phyloP scores from a whole-genome alignment of 2,113 vertebrate genomes.

The Amblyopsis rosae region DNA sequence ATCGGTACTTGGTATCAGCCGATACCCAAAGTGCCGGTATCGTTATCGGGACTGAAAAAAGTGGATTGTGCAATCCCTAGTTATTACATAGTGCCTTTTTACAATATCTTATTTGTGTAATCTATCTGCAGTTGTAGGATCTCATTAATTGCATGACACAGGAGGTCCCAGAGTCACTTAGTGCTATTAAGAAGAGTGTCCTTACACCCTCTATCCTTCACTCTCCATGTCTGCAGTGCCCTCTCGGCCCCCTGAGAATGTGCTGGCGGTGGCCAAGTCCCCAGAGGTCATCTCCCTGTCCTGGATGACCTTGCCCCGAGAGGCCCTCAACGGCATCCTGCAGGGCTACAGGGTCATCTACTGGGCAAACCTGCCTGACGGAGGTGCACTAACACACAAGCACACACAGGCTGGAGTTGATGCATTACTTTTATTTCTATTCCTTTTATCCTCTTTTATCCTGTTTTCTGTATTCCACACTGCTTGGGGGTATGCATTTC shows the following conservation, averaged over 20 bases:
- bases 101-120: no score
- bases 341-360: slow-evolving; percentile 97
- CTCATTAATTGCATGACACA: background rate
- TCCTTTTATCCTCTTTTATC: background rate
- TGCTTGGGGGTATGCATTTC: background rate
- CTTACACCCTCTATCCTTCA: background rate
- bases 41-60: no score
- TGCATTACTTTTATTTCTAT: background rate
- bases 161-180: background rate
- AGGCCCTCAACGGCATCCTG: slow-evolving; percentile 94
- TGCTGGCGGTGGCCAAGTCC: slow-evolving; percentile 92
- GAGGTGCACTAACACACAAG: slow-evolving; percentile 81
- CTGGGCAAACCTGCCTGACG: slow-evolving; percentile 97
- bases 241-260: slow-evolving; percentile 93
- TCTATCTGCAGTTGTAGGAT: no score
- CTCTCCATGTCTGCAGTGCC: slow-evolving; percentile 80
- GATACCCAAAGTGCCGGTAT: no score
- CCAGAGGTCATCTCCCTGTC: slow-evolving; percentile 96
- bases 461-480: background rate
- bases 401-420: background rate
- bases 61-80: no score
- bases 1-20: no score
- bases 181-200: slow-evolving; percentile 2
- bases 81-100: no score
- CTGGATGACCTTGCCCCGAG: slow-evolving; percentile 91